Conservation (phyloP, 2,888 invertebrate genomes). For the Tetheella fluctuosa region DNA sequence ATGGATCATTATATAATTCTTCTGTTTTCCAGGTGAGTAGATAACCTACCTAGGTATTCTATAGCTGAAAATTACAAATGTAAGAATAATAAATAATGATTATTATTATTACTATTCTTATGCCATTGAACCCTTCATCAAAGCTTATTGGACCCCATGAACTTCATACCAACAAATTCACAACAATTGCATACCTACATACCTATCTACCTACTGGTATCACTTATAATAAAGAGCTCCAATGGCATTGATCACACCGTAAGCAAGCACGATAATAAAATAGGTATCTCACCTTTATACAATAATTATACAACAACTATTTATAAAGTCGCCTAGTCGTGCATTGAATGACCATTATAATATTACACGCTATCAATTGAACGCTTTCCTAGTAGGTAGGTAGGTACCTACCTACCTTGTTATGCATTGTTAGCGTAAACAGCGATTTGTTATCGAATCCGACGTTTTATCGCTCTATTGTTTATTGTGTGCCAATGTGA, state of each 20-base stretch:
- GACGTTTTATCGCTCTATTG: slow-evolving; percentile 55
- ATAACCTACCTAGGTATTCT: too few relatives aligned
- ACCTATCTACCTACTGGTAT: too few relatives aligned
- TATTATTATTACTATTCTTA: too few relatives aligned
- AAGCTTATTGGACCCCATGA: too few relatives aligned
- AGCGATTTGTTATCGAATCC: slow-evolving; percentile 52
- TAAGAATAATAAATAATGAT: too few relatives aligned
- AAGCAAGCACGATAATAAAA: slow-evolving; percentile 35
- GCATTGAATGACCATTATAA: slow-evolving; percentile 55
- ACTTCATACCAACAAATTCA: too few relatives aligned
- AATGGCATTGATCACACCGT: slow-evolving; percentile 31
- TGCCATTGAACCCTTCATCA: too few relatives aligned
- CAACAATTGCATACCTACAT: too few relatives aligned
- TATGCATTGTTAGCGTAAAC: slow-evolving; percentile 56
- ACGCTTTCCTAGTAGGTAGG: slow-evolving; percentile 36
- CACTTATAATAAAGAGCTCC: slow-evolving; percentile 32
- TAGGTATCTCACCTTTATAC: slow-evolving; percentile 27
- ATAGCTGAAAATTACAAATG: too few relatives aligned
- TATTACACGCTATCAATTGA: slow-evolving; percentile 47
- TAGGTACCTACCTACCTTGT: too few relatives aligned
- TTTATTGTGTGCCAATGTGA: slow-evolving; percentile 56
- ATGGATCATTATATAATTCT: too few relatives aligned
- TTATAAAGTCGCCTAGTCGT: slow-evolving; percentile 24
- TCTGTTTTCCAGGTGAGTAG: too few relatives aligned
- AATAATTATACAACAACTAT: background rate